phyloP scores from a whole-genome alignment of 1,140 invertebrate species.

The Zaprionus nigranus region DNA sequence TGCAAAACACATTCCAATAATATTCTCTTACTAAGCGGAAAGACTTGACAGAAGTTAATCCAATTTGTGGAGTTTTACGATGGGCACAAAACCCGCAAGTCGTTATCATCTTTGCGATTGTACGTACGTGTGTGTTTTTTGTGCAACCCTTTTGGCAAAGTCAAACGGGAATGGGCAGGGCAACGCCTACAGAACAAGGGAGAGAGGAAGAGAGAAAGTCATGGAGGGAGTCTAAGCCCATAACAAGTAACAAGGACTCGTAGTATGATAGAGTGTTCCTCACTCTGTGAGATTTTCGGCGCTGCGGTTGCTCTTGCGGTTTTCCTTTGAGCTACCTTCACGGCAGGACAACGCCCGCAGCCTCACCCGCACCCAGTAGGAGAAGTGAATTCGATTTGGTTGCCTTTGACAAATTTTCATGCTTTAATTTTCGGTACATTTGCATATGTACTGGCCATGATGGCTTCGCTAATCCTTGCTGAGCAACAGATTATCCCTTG shows the following conservation, averaged over 20 bases:
- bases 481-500: constrained; percentile 81
- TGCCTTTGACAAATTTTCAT: constrained; percentile 71
- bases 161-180: constrained; percentile 39
- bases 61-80: constrained; percentile 77
- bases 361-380: constrained; percentile 15
- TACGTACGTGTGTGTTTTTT: constrained; percentile 21
- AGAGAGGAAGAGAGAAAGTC: constrained; percentile 3
- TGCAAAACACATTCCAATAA: constrained; percentile 9
- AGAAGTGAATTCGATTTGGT: constrained; percentile 37
- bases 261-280: neutral
- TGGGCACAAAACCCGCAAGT: constrained; percentile 65
- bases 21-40: constrained; percentile 29
- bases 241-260: constrained; percentile 47
- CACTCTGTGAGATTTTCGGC: constrained; percentile 26
- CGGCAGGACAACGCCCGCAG: constrained; percentile 20
- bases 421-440: constrained; percentile 75
- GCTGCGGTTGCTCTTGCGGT: constrained; percentile 69
- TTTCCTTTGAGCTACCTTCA: constrained; percentile 41
- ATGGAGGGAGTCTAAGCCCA: constrained; percentile 72
- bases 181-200: constrained; percentile 42
- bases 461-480: constrained; percentile 68
- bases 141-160: constrained; percentile 59
- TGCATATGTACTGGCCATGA: constrained; percentile 62
- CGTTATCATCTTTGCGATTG: constrained; percentile 68
- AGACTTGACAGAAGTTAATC: constrained; percentile 73